Base-by-base conservation (phyloP, 1,140 invertebrate species). In the Reticulitermes speratus region DNA sequence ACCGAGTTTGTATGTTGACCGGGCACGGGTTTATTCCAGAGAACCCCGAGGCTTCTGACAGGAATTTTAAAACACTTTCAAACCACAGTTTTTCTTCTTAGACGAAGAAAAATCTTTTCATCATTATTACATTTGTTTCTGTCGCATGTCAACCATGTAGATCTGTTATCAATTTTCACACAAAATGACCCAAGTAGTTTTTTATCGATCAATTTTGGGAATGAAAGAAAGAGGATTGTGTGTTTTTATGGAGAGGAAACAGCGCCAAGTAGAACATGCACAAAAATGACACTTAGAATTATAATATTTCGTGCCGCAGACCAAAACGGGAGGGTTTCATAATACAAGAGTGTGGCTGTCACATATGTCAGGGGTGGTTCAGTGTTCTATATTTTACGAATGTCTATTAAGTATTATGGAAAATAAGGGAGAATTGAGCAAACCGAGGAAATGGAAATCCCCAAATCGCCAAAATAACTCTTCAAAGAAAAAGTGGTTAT, bases 31-130 rank as follows among this genome's bases (percentile, higher is more conserved):
- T 75, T 75, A 6, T 75, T 75, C n/a, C 65, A 75, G 65, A 75
- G 65, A 75, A 30, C 65, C n/a, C 65, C n/a, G 65, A 8, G 65
- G 65, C 21, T 16, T 75, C 65, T 75, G 65, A 75, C 65, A 30
- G n/a, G 65, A 75, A 75, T 75, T 75, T 75, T 75, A 75, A 75
- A 75, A 75, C n/a, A 75, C 25, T 75, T 75, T 30, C 65, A 75
- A 75, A 75, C n/a, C 3, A 75, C n/a, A 75, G 65, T 12, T 11
- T 25, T 75, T 75, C 59, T 65, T 65, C 25, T 65, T 65, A 65
- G 25, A 65, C 3, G 1, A n/a, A 65, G 25, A 65, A 65, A 23
- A 65, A n/a, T 23, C 21, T 65, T 65, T 23, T 48, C 7, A 65
- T 65, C 59, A 65, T 65, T 65, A 65, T 65, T 8, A 9, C 14